Evolutionary conservation across 1,140 invertebrate species (phyloP).

Genomic region (Parasteatoda tepidariorum): DNA sequence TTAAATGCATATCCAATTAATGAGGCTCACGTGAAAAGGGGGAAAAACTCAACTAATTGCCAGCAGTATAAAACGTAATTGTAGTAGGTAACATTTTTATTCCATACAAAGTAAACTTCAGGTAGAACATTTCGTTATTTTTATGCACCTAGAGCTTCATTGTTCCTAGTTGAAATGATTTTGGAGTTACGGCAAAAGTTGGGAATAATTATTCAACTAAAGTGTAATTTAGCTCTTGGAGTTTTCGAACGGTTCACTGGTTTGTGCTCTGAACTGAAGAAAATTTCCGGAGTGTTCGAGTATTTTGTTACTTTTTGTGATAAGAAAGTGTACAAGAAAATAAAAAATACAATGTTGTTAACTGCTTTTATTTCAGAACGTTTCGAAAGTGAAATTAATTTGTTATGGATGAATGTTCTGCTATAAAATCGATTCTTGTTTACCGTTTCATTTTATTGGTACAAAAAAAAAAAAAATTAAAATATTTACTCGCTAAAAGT

Average conservation of each 20-base stretch:
- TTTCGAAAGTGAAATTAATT: conserved; percentile 15
- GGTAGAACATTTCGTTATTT: conserved; percentile 18
- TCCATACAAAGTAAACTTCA: conserved; percentile 18
- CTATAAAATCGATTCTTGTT: too few species aligned
- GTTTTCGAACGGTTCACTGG: conserved; percentile 22
- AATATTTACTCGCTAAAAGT: too few species aligned
- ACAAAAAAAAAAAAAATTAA: too few species aligned
- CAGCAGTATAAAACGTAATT: conserved; percentile 36
- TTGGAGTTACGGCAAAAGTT: conserved; percentile 10
- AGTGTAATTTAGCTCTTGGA: conserved; percentile 23
- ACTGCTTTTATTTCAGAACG: too few species aligned
- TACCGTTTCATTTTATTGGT: too few species aligned
- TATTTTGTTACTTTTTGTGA: background rate
- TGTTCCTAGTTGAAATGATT: conserved; percentile 38
- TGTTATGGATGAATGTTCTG: too few species aligned
- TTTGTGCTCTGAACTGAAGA: conserved; percentile 6
- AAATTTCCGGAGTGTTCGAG: conserved; percentile 19
- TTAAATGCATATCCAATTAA: conserved; percentile 53
- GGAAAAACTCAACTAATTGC: conserved; percentile 32
- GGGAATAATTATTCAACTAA: conserved; percentile 30
- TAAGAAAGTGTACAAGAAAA: background rate
- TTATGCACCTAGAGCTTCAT: conserved; percentile 5
- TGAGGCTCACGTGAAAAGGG: conserved; percentile 4
- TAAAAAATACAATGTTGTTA: too few species aligned
- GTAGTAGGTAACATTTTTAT: conserved; percentile 39